Evolutionary conservation across 2,888 invertebrate species (phyloP).

Genomic region (Himalopsyche tibetana): DNA sequence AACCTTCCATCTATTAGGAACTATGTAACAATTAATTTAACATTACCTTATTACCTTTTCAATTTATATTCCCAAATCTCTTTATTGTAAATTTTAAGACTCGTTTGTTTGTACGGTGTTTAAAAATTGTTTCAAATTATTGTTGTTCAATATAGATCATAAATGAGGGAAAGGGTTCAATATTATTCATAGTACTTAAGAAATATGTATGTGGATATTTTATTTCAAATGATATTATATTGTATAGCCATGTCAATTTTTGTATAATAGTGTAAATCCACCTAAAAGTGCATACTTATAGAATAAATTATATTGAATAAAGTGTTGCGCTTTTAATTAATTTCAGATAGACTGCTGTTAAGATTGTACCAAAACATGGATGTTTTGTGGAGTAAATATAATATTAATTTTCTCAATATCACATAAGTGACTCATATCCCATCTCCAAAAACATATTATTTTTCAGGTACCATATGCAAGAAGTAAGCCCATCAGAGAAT

Average conservation of each 20-base stretch:
- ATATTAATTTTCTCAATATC: no score
- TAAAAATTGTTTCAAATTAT: no score
- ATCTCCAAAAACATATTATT: no score
- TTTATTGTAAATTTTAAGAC: no score
- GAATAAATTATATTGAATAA: slow-evolving; percentile 54
- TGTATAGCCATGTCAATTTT: slow-evolving; percentile 57
- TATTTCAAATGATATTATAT: slow-evolving; percentile 46
- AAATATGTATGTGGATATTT: slow-evolving; percentile 26
- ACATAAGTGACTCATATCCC: no score
- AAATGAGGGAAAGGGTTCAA: neutral
- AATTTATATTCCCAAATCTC: no score
- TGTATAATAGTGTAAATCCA: slow-evolving; percentile 60
- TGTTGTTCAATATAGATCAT: neutral
- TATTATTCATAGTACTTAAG: neutral
- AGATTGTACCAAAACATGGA: neutral
- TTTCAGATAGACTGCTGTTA: neutral
- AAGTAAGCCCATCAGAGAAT: no score
- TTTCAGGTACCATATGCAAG: no score
- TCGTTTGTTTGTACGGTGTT: no score
- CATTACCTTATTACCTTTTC: no score
- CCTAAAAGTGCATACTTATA: slow-evolving; percentile 64
- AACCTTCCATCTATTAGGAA: neutral
- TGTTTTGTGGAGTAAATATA: neutral
- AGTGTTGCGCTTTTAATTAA: neutral
- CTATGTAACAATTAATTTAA: neutral